Evolutionary conservation across 64 coral and sea anemone genomes (phyloP).

Genomic region (Orbicella faveolata): DNA sequence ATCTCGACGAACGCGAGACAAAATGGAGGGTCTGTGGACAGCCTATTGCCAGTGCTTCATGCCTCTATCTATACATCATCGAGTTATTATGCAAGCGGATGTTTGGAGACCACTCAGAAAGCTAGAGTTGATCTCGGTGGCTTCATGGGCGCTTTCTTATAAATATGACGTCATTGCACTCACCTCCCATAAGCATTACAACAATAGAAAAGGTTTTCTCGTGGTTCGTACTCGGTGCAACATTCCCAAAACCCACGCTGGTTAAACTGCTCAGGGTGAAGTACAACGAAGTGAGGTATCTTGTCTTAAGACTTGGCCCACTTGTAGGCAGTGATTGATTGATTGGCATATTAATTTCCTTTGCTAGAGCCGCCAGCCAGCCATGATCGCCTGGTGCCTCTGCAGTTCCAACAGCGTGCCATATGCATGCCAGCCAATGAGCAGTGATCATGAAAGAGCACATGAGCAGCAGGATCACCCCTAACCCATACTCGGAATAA

Average conservation of each 20-base stretch:
- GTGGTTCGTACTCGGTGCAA: constrained; percentile 77
- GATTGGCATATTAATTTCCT: constrained; percentile 34
- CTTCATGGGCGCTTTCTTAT: too few species aligned
- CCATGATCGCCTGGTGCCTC: constrained; percentile 51
- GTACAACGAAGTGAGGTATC: constrained; percentile 89
- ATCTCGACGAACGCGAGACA: too few species aligned
- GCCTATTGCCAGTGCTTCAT: too few species aligned
- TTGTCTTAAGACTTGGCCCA: constrained; percentile 47
- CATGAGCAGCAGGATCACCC: constrained; percentile 73
- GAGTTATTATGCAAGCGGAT: too few species aligned
- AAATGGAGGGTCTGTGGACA: too few species aligned
- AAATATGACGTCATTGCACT: neutral
- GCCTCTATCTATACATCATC: too few species aligned
- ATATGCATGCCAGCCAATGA: constrained; percentile 98
- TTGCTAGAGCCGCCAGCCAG: constrained; percentile 71
- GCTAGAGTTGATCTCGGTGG: too few species aligned
- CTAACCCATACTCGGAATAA: constrained; percentile 92
- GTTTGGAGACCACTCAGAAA: too few species aligned
- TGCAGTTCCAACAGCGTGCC: constrained; percentile 83
- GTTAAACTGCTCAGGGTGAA: constrained; percentile 93
- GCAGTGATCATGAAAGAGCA: constrained; percentile 75
- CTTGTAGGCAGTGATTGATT: constrained; percentile 34
- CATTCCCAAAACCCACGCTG: constrained; percentile 93
- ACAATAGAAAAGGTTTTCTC: constrained; percentile 89
- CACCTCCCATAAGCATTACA: constrained; percentile 90